phyloP scores from a whole-genome alignment of 92 coral and sea anemone species.

The Phenganax subtilis region DNA sequence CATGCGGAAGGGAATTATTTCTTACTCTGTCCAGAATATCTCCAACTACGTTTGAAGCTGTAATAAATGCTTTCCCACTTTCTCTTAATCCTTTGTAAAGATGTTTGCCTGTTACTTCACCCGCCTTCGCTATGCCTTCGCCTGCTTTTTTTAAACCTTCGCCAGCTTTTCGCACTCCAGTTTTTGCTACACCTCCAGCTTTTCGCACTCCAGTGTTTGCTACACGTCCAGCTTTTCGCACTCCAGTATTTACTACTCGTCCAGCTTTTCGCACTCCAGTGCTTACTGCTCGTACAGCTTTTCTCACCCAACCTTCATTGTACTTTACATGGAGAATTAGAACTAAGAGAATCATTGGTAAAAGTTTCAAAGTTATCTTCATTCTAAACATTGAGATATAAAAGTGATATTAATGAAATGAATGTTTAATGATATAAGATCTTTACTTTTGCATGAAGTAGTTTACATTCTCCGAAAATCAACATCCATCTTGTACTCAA shows the following conservation, averaged over 20 bases:
- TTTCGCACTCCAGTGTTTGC: not conserved
- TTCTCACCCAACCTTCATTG: constrained; percentile 20
- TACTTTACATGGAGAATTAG: not conserved
- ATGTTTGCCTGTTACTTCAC: constrained; percentile 24
- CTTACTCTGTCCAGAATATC: constrained; percentile 31
- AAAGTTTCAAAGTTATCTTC: not conserved
- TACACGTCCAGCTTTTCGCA: not conserved
- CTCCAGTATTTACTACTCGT: constrained; percentile 13
- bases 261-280: not conserved
- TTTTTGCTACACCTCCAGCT: not conserved
- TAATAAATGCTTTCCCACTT: constrained; percentile 30
- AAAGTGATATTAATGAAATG: no score
- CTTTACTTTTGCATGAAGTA: no score
- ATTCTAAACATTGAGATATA: constrained; percentile 4
- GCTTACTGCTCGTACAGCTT: not conserved
- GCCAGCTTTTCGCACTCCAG: constrained; percentile 29
- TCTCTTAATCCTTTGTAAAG: constrained; percentile 29
- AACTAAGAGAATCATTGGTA: not conserved
- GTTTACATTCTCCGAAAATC: no score
- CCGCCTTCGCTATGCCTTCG: constrained; percentile 5
- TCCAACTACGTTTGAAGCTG: constrained; percentile 25
- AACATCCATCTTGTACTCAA: no score
- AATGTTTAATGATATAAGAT: no score
- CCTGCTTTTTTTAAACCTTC: constrained; percentile 35
- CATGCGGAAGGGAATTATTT: not conserved